These are phyloP conservation scores for Salarias fasciatus DNA, from an alignment of 2,797 vertebrate species.

Conservation along the genomic window DNA sequence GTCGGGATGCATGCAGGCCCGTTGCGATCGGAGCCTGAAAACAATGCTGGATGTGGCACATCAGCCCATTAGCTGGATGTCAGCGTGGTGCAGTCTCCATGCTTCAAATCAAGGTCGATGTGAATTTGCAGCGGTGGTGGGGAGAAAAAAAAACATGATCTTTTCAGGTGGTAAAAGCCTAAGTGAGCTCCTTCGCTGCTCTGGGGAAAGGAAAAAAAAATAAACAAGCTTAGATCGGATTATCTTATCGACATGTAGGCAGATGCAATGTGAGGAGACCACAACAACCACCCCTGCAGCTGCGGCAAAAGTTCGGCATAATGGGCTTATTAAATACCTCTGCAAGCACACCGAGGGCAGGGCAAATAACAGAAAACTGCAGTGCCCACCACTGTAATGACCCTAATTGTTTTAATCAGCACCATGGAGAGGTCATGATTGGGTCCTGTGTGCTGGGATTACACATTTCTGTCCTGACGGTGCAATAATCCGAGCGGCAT, in stretches of 20 bases:
- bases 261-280: constrained; percentile 48
- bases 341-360: constrained; percentile 46
- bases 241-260: constrained; percentile 52
- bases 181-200: constrained; percentile 23
- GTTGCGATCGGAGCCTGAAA: constrained; percentile 18
- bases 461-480: constrained; percentile 13
- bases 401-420: constrained; percentile 55
- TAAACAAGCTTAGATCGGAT: constrained; percentile 29
- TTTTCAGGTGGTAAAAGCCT: constrained; percentile 29
- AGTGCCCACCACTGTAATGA: neutral
- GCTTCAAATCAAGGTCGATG: constrained; percentile 79
- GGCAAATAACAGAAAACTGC: constrained; percentile 25
- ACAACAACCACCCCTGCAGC: constrained; percentile 74
- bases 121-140: constrained; percentile 45
- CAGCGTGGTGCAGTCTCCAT: constrained; percentile 73
- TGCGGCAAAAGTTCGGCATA: constrained; percentile 76
- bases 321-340: constrained; percentile 43
- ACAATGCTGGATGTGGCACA: constrained; percentile 62
- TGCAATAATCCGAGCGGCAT: constrained; percentile 25
- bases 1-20: constrained; percentile 39
- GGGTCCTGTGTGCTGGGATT: constrained; percentile 26
- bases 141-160: constrained; percentile 21
- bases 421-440: constrained; percentile 74
- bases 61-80: constrained; percentile 55
- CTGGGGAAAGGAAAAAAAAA: constrained; percentile 31